phyloP scores from a whole-genome alignment of 1,140 invertebrate genomes.

The Drosophila parvula region DNA sequence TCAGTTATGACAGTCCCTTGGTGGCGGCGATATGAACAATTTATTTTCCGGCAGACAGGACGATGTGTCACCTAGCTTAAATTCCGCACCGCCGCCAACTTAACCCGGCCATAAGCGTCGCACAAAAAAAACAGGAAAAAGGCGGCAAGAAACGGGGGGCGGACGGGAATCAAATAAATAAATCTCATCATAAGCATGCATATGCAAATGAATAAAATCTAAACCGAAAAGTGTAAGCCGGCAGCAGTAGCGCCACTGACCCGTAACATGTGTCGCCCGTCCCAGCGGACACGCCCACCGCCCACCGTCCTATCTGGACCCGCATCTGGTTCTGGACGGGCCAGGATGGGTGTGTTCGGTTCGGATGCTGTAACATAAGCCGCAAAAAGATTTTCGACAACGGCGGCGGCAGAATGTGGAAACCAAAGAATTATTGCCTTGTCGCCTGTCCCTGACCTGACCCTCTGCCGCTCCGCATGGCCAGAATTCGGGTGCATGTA shows the following conservation, averaged over 20 bases:
- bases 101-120: conserved; percentile 5
- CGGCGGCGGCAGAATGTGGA: conserved; percentile 66
- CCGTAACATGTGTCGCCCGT: conserved; percentile 73
- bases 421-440: conserved; percentile 78
- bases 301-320: conserved; percentile 26
- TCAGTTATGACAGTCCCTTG: conserved; percentile 4
- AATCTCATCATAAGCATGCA: conserved; percentile 58
- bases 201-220: conserved; percentile 62
- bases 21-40: background rate
- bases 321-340: background rate
- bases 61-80: conserved; percentile 17
- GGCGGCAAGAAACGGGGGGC: background rate
- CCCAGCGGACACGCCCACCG: conserved; percentile 42
- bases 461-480: conserved; percentile 40
- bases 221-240: conserved; percentile 48
- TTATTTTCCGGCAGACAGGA: background rate
- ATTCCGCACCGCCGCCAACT: conserved; percentile 4
- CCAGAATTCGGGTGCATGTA: conserved; percentile 20
- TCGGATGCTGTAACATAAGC: conserved; percentile 63
- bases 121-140: background rate
- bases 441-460: conserved; percentile 74
- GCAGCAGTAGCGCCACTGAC: conserved; percentile 54
- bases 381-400: conserved; percentile 80
- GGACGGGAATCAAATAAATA: conserved; percentile 32
- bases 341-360: background rate